A percentile compares a stretch with the other conserved stretches of the same genome.
These are phyloP conservation scores for Ailuropoda melanoleuca DNA, from an alignment of 2,113 vertebrate species.

Conservation along the genomic window DNA sequence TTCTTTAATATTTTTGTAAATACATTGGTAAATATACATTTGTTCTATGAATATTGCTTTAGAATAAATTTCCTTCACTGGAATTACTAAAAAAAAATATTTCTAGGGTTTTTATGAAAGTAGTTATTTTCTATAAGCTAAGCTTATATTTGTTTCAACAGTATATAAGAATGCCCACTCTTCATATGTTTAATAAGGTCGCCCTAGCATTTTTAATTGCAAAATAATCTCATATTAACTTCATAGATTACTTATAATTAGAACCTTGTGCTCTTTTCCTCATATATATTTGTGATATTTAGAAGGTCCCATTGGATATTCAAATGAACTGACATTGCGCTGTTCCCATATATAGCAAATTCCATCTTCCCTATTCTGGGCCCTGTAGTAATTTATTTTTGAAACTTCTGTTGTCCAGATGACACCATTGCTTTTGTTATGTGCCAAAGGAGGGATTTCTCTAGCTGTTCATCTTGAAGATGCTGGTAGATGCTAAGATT, in stretches of 20 bases:
- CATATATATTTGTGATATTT: neutral
- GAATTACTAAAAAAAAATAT: neutral
- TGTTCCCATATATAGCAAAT: neutral
- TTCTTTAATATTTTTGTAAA: neutral
- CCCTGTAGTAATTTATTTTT: neutral
- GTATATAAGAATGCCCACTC: neutral
- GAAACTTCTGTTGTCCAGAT: neutral
- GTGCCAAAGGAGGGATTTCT: neutral
- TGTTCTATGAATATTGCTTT: neutral
- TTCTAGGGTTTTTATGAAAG: neutral
- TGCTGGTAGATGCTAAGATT: neutral
- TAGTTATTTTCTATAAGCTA: neutral
- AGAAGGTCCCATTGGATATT: neutral
- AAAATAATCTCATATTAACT: neutral
- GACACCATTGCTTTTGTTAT: neutral
- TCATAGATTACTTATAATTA: neutral
- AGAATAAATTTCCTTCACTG: neutral
- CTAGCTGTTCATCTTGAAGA: neutral
- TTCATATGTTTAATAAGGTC: neutral
- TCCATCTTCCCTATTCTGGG: neutral
- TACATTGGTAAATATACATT: neutral
- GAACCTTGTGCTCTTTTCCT: neutral
- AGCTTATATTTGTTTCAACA: neutral
- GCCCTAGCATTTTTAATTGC: neutral
- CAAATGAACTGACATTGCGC: neutral